These are phyloP conservation scores for Piaya cayana DNA, from an alignment of 2,113 vertebrate species.

Conservation along the genomic window DNA sequence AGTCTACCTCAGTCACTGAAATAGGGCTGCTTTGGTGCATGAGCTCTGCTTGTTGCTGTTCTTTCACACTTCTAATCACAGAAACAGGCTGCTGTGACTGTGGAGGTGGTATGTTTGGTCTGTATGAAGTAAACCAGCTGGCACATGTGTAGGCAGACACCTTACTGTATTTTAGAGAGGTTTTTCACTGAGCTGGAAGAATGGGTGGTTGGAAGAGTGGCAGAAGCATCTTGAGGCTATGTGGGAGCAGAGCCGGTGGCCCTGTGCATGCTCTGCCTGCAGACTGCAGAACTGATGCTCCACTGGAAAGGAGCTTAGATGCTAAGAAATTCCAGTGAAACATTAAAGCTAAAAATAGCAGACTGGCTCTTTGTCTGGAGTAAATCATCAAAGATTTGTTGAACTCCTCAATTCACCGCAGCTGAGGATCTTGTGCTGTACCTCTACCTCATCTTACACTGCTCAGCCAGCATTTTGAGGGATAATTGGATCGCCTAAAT, in stretches of 20 bases:
- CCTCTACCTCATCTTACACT: background rate
- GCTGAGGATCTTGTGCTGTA: background rate
- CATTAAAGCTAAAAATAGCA: background rate
- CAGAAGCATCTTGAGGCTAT: slow-evolving; percentile 1
- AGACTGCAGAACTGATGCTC: background rate
- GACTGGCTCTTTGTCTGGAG: background rate
- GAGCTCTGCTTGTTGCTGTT: background rate
- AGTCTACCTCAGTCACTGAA: background rate
- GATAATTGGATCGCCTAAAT: background rate
- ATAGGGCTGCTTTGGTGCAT: background rate
- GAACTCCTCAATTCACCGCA: background rate
- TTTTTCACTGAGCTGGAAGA: slow-evolving; percentile 6
- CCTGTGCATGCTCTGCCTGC: background rate
- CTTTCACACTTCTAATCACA: slow-evolving; percentile 29
- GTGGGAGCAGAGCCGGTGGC: background rate
- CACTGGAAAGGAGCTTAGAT: background rate
- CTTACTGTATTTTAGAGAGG: slow-evolving; percentile 31
- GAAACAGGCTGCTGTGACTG: slow-evolving; percentile 53
- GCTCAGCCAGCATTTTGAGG: background rate
- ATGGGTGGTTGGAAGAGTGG: background rate
- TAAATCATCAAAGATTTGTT: background rate
- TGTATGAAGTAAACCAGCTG: background rate
- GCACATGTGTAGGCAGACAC: slow-evolving; percentile 57
- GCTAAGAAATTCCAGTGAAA: background rate
- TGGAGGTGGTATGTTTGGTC: slow-evolving; percentile 71